These are phyloP conservation scores for Trichopria drosophilae DNA, from an alignment of 2,888 invertebrate genomes.

Conservation along the genomic window DNA sequence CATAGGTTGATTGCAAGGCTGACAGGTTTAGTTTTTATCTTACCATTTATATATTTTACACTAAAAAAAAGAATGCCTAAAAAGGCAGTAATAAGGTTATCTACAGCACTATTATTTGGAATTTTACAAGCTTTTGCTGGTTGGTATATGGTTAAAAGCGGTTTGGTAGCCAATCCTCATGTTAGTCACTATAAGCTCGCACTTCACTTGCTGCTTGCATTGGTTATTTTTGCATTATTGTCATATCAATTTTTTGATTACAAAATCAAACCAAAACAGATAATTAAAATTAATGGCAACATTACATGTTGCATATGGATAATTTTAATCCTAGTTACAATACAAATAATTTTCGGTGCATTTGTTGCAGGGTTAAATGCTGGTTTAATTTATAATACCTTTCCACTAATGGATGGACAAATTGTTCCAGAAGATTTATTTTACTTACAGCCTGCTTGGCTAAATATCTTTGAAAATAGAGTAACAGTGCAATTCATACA, in stretches of 20 bases:
- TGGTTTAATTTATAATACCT: slow-evolving; percentile 25
- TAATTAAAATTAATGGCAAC: slow-evolving; percentile 9
- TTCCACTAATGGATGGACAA: slow-evolving; percentile 26
- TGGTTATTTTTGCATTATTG: slow-evolving; percentile 23
- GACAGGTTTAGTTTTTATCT: slow-evolving; percentile 24
- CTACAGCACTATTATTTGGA: slow-evolving; percentile 20
- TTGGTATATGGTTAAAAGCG: slow-evolving; percentile 27
- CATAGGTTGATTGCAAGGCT: slow-evolving; percentile 22
- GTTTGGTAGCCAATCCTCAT: slow-evolving; percentile 22
- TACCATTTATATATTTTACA: slow-evolving; percentile 25
- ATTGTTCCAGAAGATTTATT: slow-evolving; percentile 25
- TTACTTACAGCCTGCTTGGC: slow-evolving; percentile 25
- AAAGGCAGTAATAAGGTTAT: slow-evolving; percentile 19
- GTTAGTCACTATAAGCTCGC: slow-evolving; percentile 25
- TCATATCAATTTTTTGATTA: slow-evolving; percentile 26
- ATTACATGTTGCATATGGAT: slow-evolving; percentile 13
- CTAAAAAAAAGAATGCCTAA: slow-evolving; percentile 22
- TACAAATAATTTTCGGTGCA: slow-evolving; percentile 25
- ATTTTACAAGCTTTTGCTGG: slow-evolving; percentile 24
- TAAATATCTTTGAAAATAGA: slow-evolving; percentile 26
- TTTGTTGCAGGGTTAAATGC: slow-evolving; percentile 26
- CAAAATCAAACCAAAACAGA: slow-evolving; percentile 13
- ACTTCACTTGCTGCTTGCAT: slow-evolving; percentile 22
- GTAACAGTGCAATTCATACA: slow-evolving; percentile 26
- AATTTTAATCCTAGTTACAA: slow-evolving; percentile 15